Percentiles rank a stretch among this genome's conserved stretches.
These are phyloP conservation scores for Petrocephalus sullivani DNA, from an alignment of 2,797 vertebrate species.

Conservation along the genomic window DNA sequence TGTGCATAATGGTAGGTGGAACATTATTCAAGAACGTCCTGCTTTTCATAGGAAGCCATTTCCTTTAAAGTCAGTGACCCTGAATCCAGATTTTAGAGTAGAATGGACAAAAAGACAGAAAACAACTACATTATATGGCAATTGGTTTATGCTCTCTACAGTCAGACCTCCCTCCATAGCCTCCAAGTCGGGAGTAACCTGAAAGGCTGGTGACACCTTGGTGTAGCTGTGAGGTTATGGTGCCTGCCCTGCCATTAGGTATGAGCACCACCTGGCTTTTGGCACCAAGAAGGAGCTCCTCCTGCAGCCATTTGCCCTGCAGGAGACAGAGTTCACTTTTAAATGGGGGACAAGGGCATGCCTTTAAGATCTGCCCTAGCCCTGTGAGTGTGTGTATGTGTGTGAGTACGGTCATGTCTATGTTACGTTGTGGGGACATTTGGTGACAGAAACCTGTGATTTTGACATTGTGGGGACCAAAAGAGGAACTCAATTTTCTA, in stretches of 20 bases:
- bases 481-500: too few species aligned
- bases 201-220: constrained; percentile 61
- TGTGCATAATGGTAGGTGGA: too few species aligned
- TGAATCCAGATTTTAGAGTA: constrained; percentile 9
- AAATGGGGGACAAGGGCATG: constrained; percentile 69
- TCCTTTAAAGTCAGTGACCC: background rate
- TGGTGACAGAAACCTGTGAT: too few species aligned
- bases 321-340: constrained; percentile 71
- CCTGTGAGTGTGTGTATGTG: background rate
- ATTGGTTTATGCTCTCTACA: constrained; percentile 32
- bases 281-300: constrained; percentile 67
- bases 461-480: too few species aligned
- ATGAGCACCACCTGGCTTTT: constrained; percentile 55
- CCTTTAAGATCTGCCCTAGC: background rate
- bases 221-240: constrained; percentile 52
- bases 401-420: too few species aligned
- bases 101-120: background rate
- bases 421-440: too few species aligned
- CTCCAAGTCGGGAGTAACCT: constrained; percentile 52
- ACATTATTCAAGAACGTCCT: too few species aligned
- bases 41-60: too few species aligned
- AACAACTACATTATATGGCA: background rate
- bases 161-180: constrained; percentile 42
- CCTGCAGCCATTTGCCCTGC: constrained; percentile 48
- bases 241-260: constrained; percentile 43